phyloP scores from a whole-genome alignment of 2,888 invertebrate species.

The Cenopis cana region DNA sequence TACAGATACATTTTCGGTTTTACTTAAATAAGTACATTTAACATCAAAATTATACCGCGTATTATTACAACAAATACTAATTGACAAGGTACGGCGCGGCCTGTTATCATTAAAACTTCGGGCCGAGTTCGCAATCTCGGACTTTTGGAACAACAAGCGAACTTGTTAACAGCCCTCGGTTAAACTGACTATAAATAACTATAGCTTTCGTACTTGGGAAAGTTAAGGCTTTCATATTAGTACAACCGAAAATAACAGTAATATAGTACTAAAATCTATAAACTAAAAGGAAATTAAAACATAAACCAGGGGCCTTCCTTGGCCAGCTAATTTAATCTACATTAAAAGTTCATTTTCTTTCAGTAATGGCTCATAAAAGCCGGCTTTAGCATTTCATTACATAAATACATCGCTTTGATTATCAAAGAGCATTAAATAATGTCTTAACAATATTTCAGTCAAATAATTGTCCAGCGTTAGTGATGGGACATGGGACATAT shows the following conservation, averaged over 20 bases:
- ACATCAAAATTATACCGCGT: neutral
- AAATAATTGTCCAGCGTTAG: slow-evolving; percentile 58
- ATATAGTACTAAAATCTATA: no score
- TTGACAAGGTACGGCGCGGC: slow-evolving; percentile 22
- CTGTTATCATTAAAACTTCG: slow-evolving; percentile 43
- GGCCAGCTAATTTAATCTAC: slow-evolving; percentile 19
- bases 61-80: slow-evolving; percentile 36
- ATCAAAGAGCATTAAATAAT: slow-evolving; percentile 72
- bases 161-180: slow-evolving; percentile 32
- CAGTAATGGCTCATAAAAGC: slow-evolving; percentile 34
- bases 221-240: neutral
- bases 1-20: no score
- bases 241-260: no score
- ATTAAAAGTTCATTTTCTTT: slow-evolving; percentile 39
- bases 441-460: slow-evolving; percentile 69
- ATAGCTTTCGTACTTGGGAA: neutral
- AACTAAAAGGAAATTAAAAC: no score
- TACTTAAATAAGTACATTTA: no score
- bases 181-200: slow-evolving; percentile 29
- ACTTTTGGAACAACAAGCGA: slow-evolving; percentile 38
- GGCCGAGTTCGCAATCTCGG: slow-evolving; percentile 23
- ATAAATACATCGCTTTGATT: slow-evolving; percentile 59
- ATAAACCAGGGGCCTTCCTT: neutral
- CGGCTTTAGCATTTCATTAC: slow-evolving; percentile 40
- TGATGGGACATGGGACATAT: slow-evolving; percentile 44